Percentiles rank a stretch among this genome's conserved stretches.
Evolutionary conservation across 2,797 vertebrate species (phyloP).

Genomic region (Syngnathus rostellatus): DNA sequence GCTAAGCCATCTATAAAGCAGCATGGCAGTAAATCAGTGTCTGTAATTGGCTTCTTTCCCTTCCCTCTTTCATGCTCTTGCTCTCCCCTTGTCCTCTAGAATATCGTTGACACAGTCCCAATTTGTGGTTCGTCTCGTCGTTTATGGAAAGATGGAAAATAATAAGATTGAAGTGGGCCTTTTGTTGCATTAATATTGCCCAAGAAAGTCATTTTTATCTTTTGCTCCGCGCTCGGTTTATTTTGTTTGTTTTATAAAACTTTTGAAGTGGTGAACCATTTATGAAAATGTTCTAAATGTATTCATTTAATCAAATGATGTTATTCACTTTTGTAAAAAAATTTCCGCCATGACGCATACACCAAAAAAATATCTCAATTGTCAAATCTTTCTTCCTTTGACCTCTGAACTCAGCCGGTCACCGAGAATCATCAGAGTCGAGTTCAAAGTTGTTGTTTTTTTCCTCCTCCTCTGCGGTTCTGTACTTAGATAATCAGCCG

Average conservation of each 20-base stretch:
- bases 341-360: too few species aligned
- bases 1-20: slow-evolving; percentile 52
- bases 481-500: slow-evolving; percentile 23
- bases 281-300: too few species aligned
- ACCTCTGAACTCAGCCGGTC: slow-evolving; percentile 24
- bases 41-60: slow-evolving; percentile 55
- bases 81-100: slow-evolving; percentile 18
- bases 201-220: too few species aligned
- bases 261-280: too few species aligned
- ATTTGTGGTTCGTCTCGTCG: slow-evolving; percentile 38
- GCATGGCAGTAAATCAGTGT: slow-evolving; percentile 53
- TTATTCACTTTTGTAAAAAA: too few species aligned
- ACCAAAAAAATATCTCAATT: too few species aligned
- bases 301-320: too few species aligned
- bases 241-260: too few species aligned
- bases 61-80: slow-evolving; percentile 4
- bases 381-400: too few species aligned
- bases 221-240: too few species aligned
- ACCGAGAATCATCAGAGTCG: slow-evolving; percentile 24
- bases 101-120: slow-evolving; percentile 38
- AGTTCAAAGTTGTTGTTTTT: slow-evolving; percentile 26
- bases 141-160: slow-evolving; percentile 33
- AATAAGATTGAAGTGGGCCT: slow-evolving; percentile 7
- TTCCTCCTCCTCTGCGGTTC: slow-evolving; percentile 9
- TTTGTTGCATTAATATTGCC: too few species aligned